Evolutionary conservation across 2,113 vertebrate genomes (phyloP).

Genomic region (Trichomycterus rosablanca): DNA sequence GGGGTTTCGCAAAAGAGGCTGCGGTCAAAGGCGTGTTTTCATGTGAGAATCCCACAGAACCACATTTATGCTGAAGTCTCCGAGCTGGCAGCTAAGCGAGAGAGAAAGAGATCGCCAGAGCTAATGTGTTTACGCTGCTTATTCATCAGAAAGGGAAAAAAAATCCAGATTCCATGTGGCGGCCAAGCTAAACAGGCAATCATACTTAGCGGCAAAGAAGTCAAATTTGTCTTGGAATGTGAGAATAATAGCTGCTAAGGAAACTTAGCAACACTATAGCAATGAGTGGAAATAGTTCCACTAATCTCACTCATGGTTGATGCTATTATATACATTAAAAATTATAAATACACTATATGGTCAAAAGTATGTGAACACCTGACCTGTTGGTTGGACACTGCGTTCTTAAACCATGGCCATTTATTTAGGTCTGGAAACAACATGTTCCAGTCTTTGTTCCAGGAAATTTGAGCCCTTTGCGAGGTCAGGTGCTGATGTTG

Average conservation of each 20-base stretch:
- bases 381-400: too few species aligned
- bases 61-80: constrained; percentile 50
- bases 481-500: too few species aligned
- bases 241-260: constrained; percentile 21
- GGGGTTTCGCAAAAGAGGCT: constrained; percentile 57
- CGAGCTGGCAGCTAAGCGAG: constrained; percentile 9
- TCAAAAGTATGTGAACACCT: too few species aligned
- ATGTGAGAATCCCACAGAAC: constrained; percentile 62
- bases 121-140: constrained; percentile 36
- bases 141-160: constrained; percentile 31
- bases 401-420: too few species aligned
- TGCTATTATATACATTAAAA: too few species aligned
- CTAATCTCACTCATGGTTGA: too few species aligned
- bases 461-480: too few species aligned
- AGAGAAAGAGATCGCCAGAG: neutral
- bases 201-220: neutral
- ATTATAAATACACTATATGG: too few species aligned
- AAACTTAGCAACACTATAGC: constrained; percentile 24
- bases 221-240: constrained; percentile 24
- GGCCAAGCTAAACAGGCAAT: constrained; percentile 39
- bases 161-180: constrained; percentile 8
- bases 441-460: too few species aligned
- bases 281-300: constrained; percentile 1
- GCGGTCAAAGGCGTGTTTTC: constrained; percentile 59
- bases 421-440: too few species aligned